These are phyloP conservation scores for Dermatophagoides farinae DNA, from an alignment of 1,140 invertebrate genomes.

Conservation along the genomic window DNA sequence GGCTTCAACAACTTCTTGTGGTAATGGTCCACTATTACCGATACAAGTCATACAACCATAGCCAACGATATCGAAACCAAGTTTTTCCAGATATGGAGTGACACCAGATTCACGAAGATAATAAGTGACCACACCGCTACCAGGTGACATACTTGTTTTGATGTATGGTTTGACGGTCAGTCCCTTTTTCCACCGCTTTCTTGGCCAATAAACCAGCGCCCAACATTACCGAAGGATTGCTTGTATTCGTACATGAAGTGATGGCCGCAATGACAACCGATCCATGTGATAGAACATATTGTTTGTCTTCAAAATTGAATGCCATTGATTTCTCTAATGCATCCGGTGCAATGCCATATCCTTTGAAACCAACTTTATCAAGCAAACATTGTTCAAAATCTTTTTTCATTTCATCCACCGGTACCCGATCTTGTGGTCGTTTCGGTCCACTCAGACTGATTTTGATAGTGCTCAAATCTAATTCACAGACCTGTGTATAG, in stretches of 20 bases:
- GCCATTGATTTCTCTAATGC: conserved; percentile 41
- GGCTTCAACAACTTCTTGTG: conserved; percentile 67
- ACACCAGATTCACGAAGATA: conserved; percentile 76
- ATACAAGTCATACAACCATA: conserved; percentile 98
- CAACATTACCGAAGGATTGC: conserved; percentile 91
- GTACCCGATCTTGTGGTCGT: conserved; percentile 81
- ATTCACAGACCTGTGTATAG: conserved; percentile 62
- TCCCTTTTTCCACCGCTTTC: conserved; percentile 75
- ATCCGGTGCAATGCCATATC: conserved; percentile 55
- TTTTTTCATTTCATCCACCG: conserved; percentile 65
- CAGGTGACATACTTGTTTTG: conserved; percentile 87
- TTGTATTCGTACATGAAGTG: conserved; percentile 93
- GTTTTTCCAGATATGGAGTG: conserved; percentile 54
- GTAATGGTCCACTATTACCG: conserved; percentile 83
- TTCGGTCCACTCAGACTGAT: conserved; percentile 92
- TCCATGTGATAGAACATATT: conserved; percentile 69
- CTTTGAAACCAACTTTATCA: conserved; percentile 89
- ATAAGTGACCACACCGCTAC: conserved; percentile 91
- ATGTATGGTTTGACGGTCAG: conserved; percentile 72
- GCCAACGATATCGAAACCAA: conserved; percentile 85
- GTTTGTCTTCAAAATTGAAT: conserved; percentile 51
- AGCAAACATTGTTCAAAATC: conserved; percentile 69
- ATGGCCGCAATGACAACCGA: conserved; percentile 93
- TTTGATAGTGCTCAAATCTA: conserved; percentile 71
- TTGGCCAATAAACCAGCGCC: conserved; percentile 62